Conservation (phyloP, 2,113 vertebrate genomes). For the Catharus bicknelli region DNA sequence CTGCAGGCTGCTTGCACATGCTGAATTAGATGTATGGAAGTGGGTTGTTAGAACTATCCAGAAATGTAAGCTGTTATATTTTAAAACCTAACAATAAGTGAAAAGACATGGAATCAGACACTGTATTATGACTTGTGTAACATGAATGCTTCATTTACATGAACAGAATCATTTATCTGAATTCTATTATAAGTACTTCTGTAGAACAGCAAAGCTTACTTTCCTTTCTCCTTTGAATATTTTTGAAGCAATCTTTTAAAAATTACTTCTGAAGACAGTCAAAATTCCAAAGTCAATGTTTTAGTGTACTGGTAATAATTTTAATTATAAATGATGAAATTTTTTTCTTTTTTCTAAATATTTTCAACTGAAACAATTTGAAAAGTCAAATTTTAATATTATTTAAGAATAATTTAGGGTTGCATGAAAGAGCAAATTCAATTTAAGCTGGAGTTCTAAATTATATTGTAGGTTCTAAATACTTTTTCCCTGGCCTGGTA, state of each 20-base stretch:
- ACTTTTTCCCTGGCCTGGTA: neutral
- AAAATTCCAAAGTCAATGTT: neutral
- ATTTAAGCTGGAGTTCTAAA: neutral
- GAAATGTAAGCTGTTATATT: neutral
- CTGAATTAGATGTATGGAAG: neutral
- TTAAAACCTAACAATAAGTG: neutral
- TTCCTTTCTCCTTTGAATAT: neutral
- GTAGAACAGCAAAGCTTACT: neutral
- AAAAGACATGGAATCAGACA: neutral
- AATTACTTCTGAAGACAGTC: neutral
- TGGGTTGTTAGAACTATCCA: neutral
- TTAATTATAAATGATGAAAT: neutral
- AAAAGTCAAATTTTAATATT: neutral
- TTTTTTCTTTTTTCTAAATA: neutral
- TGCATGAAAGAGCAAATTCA: neutral
- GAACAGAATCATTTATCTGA: neutral
- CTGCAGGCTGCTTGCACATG: neutral
- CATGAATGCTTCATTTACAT: neutral
- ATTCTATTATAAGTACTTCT: neutral
- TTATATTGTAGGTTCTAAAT: neutral
- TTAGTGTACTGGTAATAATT: neutral
- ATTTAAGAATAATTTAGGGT: neutral
- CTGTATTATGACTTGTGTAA: neutral
- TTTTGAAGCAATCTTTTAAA: neutral
- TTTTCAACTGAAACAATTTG: neutral